Evolutionary conservation across 2,113 vertebrate species (phyloP).

Genomic region (Turnix velox): DNA sequence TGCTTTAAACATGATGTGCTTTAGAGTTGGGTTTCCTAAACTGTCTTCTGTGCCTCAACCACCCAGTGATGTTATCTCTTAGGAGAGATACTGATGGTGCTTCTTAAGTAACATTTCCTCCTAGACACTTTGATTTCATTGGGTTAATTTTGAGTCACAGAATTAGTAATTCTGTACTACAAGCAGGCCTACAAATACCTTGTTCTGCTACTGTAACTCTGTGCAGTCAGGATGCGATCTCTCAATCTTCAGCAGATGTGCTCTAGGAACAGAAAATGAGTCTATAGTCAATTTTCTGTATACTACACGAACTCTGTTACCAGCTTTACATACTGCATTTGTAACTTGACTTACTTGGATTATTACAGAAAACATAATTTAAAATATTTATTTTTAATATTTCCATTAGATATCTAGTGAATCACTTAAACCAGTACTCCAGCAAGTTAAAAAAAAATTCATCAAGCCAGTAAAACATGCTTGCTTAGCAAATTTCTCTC

Average conservation of each 20-base stretch:
- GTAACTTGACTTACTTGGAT: background rate
- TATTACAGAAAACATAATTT: background rate
- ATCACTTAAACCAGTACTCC: background rate
- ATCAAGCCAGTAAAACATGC: background rate
- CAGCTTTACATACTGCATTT: background rate
- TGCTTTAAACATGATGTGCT: background rate
- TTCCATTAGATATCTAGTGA: background rate
- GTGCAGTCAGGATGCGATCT: background rate
- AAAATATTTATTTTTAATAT: background rate
- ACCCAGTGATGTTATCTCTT: accelerated
- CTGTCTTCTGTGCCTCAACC: background rate
- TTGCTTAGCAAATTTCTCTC: background rate
- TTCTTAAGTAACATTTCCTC: background rate
- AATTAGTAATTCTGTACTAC: background rate
- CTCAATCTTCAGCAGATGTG: background rate
- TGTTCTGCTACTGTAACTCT: background rate
- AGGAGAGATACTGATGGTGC: background rate
- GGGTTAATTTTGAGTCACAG: background rate
- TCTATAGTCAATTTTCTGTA: background rate
- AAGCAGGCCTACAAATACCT: background rate
- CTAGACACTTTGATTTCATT: no score
- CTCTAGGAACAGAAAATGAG: background rate
- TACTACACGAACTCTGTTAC: background rate
- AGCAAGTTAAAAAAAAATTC: background rate
- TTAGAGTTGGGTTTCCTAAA: background rate